phyloP scores from a whole-genome alignment of 2,888 invertebrate species.

The Orchestes rusci region DNA sequence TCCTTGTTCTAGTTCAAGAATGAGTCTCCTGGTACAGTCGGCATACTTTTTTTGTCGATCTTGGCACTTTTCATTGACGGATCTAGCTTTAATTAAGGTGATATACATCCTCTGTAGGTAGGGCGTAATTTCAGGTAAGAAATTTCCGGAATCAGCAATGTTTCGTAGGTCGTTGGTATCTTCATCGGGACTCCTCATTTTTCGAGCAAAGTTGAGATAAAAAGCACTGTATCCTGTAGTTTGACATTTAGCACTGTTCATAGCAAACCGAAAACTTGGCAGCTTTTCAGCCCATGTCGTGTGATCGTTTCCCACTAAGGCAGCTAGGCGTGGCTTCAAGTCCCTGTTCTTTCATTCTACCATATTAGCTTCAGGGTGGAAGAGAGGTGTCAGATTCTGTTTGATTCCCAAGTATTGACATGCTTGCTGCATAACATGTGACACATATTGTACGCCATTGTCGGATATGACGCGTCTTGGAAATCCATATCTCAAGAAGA shows the following conservation, averaged over 20 bases:
- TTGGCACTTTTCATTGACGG: no score
- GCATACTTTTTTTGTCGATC: constrained; percentile 15
- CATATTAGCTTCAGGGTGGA: constrained; percentile 26
- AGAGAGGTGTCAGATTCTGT: constrained; percentile 29
- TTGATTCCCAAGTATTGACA: constrained; percentile 29
- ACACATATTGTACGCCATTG: constrained; percentile 35
- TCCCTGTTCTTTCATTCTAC: constrained; percentile 30
- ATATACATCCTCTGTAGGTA: no score
- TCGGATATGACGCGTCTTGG: constrained; percentile 35
- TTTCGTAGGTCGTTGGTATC: constrained; percentile 10
- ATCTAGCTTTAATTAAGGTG: no score
- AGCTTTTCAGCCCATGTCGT: no score
- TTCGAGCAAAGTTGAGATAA: constrained; percentile 35
- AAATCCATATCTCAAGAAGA: constrained; percentile 33
- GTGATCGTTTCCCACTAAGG: no score
- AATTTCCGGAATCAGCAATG: background rate
- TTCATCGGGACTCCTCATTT: constrained; percentile 34
- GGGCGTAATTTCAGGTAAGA: no score
- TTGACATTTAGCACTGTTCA: no score
- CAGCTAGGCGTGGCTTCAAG: constrained; percentile 32
- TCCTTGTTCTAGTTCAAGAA: constrained; percentile 25
- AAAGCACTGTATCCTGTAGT: constrained; percentile 32
- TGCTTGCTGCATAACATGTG: constrained; percentile 34
- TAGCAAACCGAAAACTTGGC: no score
- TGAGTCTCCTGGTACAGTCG: constrained; percentile 19